Evolutionary conservation across 1,140 invertebrate genomes (phyloP).

Genomic region (Anastrepha obliqua): DNA sequence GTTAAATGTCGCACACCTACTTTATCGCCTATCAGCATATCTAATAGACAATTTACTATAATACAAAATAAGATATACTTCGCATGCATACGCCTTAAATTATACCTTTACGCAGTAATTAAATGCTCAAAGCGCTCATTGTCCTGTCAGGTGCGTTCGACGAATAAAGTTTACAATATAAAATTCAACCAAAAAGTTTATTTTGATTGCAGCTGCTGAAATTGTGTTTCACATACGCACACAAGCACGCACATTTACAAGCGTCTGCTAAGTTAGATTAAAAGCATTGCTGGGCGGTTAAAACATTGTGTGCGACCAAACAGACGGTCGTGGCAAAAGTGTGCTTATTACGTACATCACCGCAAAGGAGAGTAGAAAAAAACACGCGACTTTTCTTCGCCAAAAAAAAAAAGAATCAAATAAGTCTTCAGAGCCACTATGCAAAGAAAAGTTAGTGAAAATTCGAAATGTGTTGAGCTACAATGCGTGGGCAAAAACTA

Average conservation of each 20-base stretch:
- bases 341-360: background rate
- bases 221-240: background rate
- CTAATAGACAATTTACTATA: background rate
- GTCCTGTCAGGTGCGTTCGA: background rate
- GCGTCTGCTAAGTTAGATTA: background rate
- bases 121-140: background rate
- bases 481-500: background rate
- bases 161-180: constrained; percentile 19
- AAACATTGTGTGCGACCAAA: background rate
- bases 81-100: background rate
- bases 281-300: background rate
- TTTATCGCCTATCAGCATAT: background rate
- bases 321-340: background rate
- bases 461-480: background rate
- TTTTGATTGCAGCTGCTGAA: background rate
- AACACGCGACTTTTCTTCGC: too few relatives aligned
- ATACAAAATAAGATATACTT: background rate
- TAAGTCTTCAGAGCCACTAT: background rate
- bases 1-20: background rate
- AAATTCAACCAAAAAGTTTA: constrained; percentile 12
- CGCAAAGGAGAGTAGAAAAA: too few relatives aligned
- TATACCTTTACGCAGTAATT: background rate
- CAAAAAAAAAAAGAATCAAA: too few relatives aligned
- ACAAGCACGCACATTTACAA: background rate
- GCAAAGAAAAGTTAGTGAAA: constrained; percentile 15